Evolutionary conservation across 2,113 vertebrate genomes (phyloP).

Genomic region (Centropus unirufus): DNA sequence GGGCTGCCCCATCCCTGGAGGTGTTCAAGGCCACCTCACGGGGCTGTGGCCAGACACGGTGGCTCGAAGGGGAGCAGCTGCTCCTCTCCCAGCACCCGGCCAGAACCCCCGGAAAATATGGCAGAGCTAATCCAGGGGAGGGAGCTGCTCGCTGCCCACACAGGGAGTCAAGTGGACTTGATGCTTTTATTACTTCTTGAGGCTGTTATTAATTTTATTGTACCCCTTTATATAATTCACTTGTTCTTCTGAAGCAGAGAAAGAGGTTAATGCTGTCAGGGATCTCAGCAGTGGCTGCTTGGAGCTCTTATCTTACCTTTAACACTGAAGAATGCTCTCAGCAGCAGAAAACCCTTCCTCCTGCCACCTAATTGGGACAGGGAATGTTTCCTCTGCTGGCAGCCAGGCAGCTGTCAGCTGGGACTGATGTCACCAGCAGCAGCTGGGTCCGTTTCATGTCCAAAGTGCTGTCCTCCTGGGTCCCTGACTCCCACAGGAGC

Average conservation of each 20-base stretch:
- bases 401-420: neutral
- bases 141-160: neutral
- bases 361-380: neutral
- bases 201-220: conserved; percentile 26
- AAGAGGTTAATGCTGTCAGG: neutral
- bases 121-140: neutral
- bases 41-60: neutral
- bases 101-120: neutral
- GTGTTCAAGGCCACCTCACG: neutral
- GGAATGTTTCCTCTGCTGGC: neutral
- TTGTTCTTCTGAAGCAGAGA: conserved; percentile 16
- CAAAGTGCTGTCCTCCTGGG: neutral
- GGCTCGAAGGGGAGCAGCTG: neutral
- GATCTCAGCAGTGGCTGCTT: neutral
- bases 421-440: conserved; percentile 20
- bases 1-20: too few species aligned
- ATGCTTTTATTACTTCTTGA: conserved; percentile 34
- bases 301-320: conserved; percentile 6
- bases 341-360: conserved; percentile 27
- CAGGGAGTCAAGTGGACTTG: neutral
- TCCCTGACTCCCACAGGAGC: neutral
- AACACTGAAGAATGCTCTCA: neutral
- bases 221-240: neutral
- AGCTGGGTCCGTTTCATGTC: conserved; percentile 35
- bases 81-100: neutral